Base-by-base conservation (phyloP, 1,140 invertebrate species). In the Drosophila orena region DNA sequence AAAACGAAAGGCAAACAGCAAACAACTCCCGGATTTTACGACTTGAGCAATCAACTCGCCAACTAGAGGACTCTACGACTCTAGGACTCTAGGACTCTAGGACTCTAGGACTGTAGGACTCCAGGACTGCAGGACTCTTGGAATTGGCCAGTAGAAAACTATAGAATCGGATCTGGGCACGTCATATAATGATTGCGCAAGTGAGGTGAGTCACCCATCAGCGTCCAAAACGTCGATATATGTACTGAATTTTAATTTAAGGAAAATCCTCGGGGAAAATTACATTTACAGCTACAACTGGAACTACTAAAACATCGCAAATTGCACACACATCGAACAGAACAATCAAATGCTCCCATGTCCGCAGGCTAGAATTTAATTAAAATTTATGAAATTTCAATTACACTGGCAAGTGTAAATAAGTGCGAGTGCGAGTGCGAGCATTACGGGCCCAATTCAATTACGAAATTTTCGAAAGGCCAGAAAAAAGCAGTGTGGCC, bases 381-480 rank as follows among this genome's bases (percentile, higher is more conserved):
- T 84, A 76, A 79, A 79, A 81, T 77, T 77, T 81, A 77, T 81
- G 66, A 77, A 81, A 61, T 81, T 83, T 68, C 61, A 81, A 78
- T 81, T 68, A 81, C 79, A 75, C 34, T 44, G 61, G 53, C 75
- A 77, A 70, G 69, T 71, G 71, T 79, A 76, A 76, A 73, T 81
- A 79, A 79, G 55, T 75, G 60, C 55, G 55, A 79, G 55, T 75
- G 60, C 55, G 55, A 61, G 52, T 74, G 66, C 66, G 66, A 54
- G 56, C 35, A 69, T 57, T 75, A 53, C 47, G 49, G 65, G 59
- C 71, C 76, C 77, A 85, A 80, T 80, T 86, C 64, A 89, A 89
- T 79, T 83, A 83, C 75, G 81, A 57, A 61, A 77, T 47, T 60
- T 24, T 37, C 65, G 52, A 46, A 37, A 50, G 54, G 72, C 42